These are phyloP conservation scores for Rhagium mordax DNA, from an alignment of 2,888 invertebrate species.

Conservation along the genomic window DNA sequence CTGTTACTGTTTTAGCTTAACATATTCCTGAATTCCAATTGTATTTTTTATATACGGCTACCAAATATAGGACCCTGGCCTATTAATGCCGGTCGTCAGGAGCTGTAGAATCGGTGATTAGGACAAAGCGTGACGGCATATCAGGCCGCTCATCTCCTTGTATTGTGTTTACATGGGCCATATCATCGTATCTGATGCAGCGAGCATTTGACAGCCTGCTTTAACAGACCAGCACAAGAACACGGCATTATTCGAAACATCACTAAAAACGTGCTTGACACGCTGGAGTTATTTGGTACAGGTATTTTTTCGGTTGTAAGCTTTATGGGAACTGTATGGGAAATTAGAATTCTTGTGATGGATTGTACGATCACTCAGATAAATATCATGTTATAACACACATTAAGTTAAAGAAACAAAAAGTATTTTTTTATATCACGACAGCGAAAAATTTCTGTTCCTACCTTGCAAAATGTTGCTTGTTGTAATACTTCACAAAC, in stretches of 20 bases:
- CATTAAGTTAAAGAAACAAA: too few species aligned
- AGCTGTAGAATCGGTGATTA: slow-evolving; percentile 51
- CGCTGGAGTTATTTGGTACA: slow-evolving; percentile 18
- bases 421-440: too few species aligned
- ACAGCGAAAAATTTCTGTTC: too few species aligned
- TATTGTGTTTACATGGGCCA: slow-evolving; percentile 56
- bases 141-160: slow-evolving; percentile 54
- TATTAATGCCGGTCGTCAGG: slow-evolving; percentile 42
- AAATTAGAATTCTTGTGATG: not conserved
- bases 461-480: too few species aligned
- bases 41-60: not conserved
- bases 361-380: not conserved
- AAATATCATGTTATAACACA: not conserved
- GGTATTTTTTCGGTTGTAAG: slow-evolving; percentile 1
- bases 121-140: slow-evolving; percentile 55
- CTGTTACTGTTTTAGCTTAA: too few species aligned
- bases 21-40: too few species aligned
- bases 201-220: slow-evolving; percentile 44
- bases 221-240: slow-evolving; percentile 17
- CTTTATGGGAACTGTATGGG: not conserved
- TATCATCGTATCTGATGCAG: slow-evolving; percentile 54
- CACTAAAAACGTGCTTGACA: slow-evolving; percentile 35
- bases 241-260: slow-evolving; percentile 25
- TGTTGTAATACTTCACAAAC: too few species aligned
- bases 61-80: slow-evolving; percentile 6